Evolutionary conservation across 92 coral and sea anemone genomes (phyloP), one percentile per base, ranked within the genome.

Genomic region (Porites evermanni): DNA sequence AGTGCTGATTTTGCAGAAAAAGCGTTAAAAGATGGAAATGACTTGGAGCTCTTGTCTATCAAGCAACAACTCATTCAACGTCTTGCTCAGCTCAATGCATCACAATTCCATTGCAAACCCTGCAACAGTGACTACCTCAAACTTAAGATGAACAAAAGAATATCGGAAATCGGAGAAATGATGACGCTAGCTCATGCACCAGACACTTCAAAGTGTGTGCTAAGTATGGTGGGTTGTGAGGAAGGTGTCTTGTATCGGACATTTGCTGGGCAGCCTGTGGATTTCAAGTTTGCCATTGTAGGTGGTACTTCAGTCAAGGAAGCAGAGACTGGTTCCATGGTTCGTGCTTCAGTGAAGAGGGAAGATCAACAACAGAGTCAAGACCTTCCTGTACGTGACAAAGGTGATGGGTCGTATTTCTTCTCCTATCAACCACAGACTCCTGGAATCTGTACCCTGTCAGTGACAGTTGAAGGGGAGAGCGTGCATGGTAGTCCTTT

Each of bases 401-500:
- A 88, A 77, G 79, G 81, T 29, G 74, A 88, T 68, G 91, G 94
- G 10, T 77, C 84, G 0, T 75, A 88, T 70, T 66, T 47, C 54
- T 88, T 91, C 51, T 67, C 88, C 8, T 78, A 78, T 78, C 53
- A 24, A 29, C 94, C 91, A 47, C 0, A 23, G 38, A 67, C 44
- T 26, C 61, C 67, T 14, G 94, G 94, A n/a, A 54, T 53, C 4
- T 80, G 78, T 50, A 58, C 47, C 4, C 53, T 91, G 21, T 47
- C 83, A 51, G 94, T 91, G 20, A 86, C 50, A 12, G 94, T 88
- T 7, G 89, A 83, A 56, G 75, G 84, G 7, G 75, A 84, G 19
- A 60, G 75, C 7, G 81, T 91, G 11, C 70, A 54, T 26, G 91
- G 91, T 20, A 91, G 94, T 74, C 94, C 94, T 2, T 91, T 87